Evolutionary conservation across 1,140 invertebrate genomes (phyloP).

Genomic region (Andricus grossulariae): DNA sequence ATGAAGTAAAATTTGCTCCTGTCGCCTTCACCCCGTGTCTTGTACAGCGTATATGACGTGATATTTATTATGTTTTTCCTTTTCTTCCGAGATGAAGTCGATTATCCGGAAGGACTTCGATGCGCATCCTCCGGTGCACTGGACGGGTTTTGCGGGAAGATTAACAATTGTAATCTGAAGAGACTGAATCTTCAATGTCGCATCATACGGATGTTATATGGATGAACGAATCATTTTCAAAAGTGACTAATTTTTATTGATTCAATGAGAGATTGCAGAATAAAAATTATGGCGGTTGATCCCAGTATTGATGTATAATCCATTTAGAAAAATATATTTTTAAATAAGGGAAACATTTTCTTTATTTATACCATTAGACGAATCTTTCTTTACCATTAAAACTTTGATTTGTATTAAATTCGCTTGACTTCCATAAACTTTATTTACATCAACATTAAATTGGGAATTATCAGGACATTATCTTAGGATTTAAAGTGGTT

Average conservation of each 20-base stretch:
- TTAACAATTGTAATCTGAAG: background rate
- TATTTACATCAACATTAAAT: no score
- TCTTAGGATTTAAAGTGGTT: no score
- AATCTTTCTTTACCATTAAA: background rate
- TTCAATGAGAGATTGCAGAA: background rate
- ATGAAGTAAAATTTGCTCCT: background rate
- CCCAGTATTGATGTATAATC: no score
- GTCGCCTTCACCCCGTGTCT: background rate
- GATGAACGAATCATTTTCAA: background rate
- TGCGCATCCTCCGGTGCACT: background rate
- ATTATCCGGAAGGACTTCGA: background rate
- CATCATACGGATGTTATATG: background rate
- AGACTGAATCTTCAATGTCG: slow-evolving; percentile 24
- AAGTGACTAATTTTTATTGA: background rate
- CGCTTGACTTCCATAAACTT: no score
- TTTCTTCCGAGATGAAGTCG: background rate
- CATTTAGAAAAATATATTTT: background rate
- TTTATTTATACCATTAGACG: background rate
- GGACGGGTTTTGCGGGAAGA: background rate
- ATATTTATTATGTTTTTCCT: slow-evolving; percentile 2
- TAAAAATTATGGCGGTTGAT: no score
- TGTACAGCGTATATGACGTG: slow-evolving; percentile 19
- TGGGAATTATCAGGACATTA: no score
- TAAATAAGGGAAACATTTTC: background rate
- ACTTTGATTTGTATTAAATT: no score